Evolutionary conservation across 2,888 invertebrate genomes (phyloP).

Genomic region (Volucella inanis): DNA sequence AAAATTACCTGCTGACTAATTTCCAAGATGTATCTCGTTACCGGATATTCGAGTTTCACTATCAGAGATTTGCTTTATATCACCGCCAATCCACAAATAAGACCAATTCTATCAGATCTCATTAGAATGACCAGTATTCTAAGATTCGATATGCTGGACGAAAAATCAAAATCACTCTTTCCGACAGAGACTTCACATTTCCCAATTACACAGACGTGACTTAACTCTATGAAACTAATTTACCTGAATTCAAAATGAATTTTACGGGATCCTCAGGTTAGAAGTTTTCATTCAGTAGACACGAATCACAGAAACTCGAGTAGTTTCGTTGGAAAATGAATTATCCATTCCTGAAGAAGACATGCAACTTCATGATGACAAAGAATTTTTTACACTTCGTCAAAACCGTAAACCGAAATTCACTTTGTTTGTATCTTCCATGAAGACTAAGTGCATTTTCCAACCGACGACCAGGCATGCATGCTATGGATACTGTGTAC

Average conservation of each 20-base stretch:
- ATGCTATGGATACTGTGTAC: neutral
- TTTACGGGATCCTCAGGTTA: neutral
- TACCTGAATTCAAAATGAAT: slow-evolving; percentile 20
- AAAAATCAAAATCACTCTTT: no score
- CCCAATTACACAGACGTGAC: slow-evolving; percentile 13
- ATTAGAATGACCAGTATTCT: no score
- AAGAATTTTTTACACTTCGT: slow-evolving; percentile 34
- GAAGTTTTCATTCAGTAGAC: neutral
- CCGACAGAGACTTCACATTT: no score
- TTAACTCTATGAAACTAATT: slow-evolving; percentile 15
- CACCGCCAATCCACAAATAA: no score
- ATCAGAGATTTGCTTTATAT: no score
- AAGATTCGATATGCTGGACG: no score
- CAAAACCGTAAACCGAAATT: slow-evolving; percentile 36
- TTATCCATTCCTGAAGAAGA: slow-evolving; percentile 7
- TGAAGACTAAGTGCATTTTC: slow-evolving; percentile 22
- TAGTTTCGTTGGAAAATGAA: slow-evolving; percentile 6
- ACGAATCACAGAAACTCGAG: neutral
- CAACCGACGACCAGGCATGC: slow-evolving; percentile 7
- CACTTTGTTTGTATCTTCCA: slow-evolving; percentile 22
- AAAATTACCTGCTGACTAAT: no score
- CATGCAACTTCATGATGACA: slow-evolving; percentile 9
- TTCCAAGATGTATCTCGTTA: no score
- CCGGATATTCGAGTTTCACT: no score
- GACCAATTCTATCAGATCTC: no score